Evolutionary conservation across 1,140 invertebrate genomes (phyloP), one percentile per base, ranked within the genome.

Genomic region (Drosophila eugracilis): DNA sequence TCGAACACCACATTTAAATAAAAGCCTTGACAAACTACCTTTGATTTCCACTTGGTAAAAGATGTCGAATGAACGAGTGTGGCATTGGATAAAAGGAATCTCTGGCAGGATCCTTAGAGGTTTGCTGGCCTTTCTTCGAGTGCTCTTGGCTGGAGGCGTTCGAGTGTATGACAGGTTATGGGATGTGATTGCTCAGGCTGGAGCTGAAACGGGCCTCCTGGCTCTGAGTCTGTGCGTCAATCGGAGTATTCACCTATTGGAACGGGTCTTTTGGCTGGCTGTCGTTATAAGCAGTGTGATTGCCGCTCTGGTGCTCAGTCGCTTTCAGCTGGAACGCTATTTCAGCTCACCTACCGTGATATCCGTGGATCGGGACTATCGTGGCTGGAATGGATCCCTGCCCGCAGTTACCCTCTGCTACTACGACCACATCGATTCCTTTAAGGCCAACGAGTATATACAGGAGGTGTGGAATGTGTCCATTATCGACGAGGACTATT

Each of bases 341-440:
- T 60, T 89, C 3, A 91, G 89, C 17, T 93, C 93, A 28, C 94
- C 95, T 0, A 94, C 94, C 0, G 94, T 95, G 1, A 94, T 94
- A 53, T 95, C 94, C 0, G 93, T 95, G 65, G 94, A 95, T 78
- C 92, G 94, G 39, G 93, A 95, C 65, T 94, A 94, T 70, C 94
- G 94, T 21, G 93, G 93, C 14, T 95, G 95, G 95, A 94, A 94
- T 60, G 93, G 94, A 14, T 93, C 94, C 0, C 93, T 94, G 79
- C 94, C 94, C 4, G 92, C 94, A 0, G 92, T 94, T 5, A 94
- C 94, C 0, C 57, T 94, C 5, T 94, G 93, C 66, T 93, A 93
- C 26, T 79, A 92, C 9, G 90, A 92, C 28, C 92, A 92, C 83
- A 88, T 92, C 1, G 90, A 93, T 65, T 75, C 91, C 12, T 72